Base-by-base conservation (phyloP, 2,113 vertebrate species). In the Paratilapia polleni region DNA sequence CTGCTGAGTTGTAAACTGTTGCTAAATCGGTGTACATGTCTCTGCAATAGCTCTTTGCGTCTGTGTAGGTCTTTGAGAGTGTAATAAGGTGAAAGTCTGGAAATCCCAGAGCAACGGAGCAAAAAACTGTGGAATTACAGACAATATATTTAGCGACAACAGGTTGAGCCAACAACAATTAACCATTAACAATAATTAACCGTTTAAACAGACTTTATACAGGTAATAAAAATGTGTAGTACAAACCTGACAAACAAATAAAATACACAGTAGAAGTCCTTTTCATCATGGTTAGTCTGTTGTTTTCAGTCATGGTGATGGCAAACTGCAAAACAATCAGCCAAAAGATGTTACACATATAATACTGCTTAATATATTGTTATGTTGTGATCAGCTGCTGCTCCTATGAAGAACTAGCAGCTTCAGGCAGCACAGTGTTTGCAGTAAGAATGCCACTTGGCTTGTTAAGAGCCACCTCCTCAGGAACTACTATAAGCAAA, bases 21-120 rank as follows among this genome's bases (percentile, higher is more conserved):
- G 91, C 94, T 76, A 96, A 85, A 83, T 95, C 94, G 3, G 57
- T 87, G 83, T 89, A 87, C 19, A 22, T 85, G n/a, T 47, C 26
- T 85, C 88, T 93, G 76, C 95, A 95, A 49, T 90, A 89, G 19
- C 2, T 80, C 84, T 94, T 93, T 56, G 94, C 91, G 1, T 94
- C 81, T 4, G 26, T 2, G 41, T 92, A 93, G 70, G 11, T 87
- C 82, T 58, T 92, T 2, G 0, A 0, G 5, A 54, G 2, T 8
- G 41, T 24, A 41, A 93, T 77, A 73, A 93, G 24, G 57, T 92
- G 84, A 86, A 93, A 95, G 24, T 90, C 52, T 79, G 58, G 60
- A 64, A 85, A 91, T 77, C 87, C 88, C 38, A 59, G 19, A 20
- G 82, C 28, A 20, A 86, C 41, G 14, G 12, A 74, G 64, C 31